These are phyloP conservation scores for Penaeus indicus DNA, from an alignment of 1,140 invertebrate species.

Conservation along the genomic window DNA sequence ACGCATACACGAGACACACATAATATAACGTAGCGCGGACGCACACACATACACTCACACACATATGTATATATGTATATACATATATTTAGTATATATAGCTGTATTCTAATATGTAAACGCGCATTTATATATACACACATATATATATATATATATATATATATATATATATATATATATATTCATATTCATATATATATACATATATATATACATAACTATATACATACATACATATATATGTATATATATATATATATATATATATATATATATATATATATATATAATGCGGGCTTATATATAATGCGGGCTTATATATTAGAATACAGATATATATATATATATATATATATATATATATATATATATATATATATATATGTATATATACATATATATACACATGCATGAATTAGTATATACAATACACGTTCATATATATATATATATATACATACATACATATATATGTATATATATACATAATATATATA, in stretches of 20 bases:
- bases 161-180: too few species aligned
- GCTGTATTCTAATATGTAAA: background rate
- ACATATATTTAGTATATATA: constrained; percentile 14
- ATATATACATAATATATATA: too few species aligned
- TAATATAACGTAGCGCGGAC: too few species aligned
- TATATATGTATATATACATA: too few species aligned
- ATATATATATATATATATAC: background rate
- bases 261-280: background rate
- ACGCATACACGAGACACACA: too few species aligned
- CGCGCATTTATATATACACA: constrained; percentile 2
- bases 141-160: background rate
- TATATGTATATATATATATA: background rate
- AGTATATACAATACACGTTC: too few species aligned
- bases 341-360: background rate
- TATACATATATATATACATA: background rate
- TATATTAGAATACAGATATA: too few species aligned
- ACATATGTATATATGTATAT: background rate
- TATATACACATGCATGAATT: background rate
- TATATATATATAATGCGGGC: constrained; percentile 4
- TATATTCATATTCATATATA: background rate
- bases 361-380: too few species aligned
- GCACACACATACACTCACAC: background rate
- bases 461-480: too few species aligned
- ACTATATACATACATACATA: background rate
- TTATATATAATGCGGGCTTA: too few species aligned